Evolutionary conservation across 2,797 vertebrate species (phyloP).

Genomic region (Sebastolobus alascanus): DNA sequence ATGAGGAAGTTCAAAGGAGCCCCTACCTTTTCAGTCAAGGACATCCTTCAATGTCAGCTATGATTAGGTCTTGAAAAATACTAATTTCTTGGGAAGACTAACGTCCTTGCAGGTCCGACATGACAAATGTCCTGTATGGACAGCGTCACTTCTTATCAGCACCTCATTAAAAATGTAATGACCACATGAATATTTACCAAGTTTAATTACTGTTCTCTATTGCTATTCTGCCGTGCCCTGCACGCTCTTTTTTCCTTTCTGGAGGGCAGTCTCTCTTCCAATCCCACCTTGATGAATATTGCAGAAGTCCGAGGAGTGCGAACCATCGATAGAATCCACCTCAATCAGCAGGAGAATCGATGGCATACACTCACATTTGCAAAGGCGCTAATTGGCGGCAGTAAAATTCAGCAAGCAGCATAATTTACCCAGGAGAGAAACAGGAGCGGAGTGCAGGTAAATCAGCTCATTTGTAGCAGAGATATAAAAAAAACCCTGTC

Average conservation of each 20-base stretch:
- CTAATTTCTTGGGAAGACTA: conserved; percentile 68
- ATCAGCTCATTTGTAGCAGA: conserved; percentile 63
- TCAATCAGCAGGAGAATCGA: conserved; percentile 78
- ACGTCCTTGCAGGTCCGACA: conserved; percentile 70
- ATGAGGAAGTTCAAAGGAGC: conserved; percentile 64
- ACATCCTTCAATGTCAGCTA: conserved; percentile 77
- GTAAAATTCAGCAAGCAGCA: conserved; percentile 71
- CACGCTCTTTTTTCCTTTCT: conserved; percentile 48
- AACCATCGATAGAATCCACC: conserved; percentile 71
- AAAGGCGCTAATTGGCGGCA: conserved; percentile 74
- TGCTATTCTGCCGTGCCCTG: conserved; percentile 53
- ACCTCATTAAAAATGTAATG: conserved; percentile 84
- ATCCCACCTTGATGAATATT: conserved; percentile 83
- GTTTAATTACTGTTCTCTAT: conserved; percentile 78
- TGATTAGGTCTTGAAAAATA: conserved; percentile 74
- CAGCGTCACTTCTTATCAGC: conserved; percentile 77
- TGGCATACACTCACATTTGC: conserved; percentile 76
- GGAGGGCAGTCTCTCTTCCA: conserved; percentile 68
- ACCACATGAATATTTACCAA: conserved; percentile 85
- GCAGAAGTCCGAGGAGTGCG: conserved; percentile 69
- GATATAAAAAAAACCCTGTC: conserved; percentile 54
- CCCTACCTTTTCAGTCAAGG: conserved; percentile 59
- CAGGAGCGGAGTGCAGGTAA: conserved; percentile 22
- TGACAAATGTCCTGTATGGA: conserved; percentile 78
- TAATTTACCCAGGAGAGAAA: conserved; percentile 70